These are phyloP conservation scores for Bombus confusus DNA, from an alignment of 1,140 invertebrate species.

Conservation along the genomic window DNA sequence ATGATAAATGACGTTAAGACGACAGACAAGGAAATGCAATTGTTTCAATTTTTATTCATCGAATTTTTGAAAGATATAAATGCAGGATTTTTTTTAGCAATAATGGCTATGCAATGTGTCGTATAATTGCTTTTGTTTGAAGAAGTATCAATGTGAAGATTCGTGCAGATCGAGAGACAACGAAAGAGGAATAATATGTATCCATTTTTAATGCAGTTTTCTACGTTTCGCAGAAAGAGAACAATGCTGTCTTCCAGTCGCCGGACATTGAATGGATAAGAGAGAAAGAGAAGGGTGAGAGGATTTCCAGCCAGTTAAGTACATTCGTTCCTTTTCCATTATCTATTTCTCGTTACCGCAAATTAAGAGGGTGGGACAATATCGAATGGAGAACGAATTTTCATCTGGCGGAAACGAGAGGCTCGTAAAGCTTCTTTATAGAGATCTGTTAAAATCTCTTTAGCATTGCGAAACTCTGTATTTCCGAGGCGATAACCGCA, in stretches of 20 bases:
- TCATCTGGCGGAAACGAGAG: neutral
- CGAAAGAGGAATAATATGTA: neutral
- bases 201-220: conserved; percentile 9
- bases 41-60: neutral
- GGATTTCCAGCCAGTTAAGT: conserved; percentile 23
- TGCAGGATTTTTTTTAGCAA: neutral
- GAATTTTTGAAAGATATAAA: neutral
- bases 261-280: neutral
- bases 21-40: neutral
- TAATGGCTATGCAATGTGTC: neutral
- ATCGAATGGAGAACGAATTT: conserved; percentile 36
- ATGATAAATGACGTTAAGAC: neutral
- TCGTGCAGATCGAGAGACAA: neutral
- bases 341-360: conserved; percentile 56
- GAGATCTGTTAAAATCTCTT: conserved; percentile 8
- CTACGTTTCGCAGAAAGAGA: neutral
- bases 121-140: neutral
- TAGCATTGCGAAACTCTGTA: neutral
- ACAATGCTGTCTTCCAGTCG: neutral
- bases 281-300: neutral
- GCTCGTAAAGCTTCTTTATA: conserved; percentile 21
- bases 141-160: no score
- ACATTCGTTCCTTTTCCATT: conserved; percentile 42
- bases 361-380: conserved; percentile 37
- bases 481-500: neutral